Evolutionary conservation across 2,888 invertebrate species (phyloP).

Genomic region (Ophioninae sp.): DNA sequence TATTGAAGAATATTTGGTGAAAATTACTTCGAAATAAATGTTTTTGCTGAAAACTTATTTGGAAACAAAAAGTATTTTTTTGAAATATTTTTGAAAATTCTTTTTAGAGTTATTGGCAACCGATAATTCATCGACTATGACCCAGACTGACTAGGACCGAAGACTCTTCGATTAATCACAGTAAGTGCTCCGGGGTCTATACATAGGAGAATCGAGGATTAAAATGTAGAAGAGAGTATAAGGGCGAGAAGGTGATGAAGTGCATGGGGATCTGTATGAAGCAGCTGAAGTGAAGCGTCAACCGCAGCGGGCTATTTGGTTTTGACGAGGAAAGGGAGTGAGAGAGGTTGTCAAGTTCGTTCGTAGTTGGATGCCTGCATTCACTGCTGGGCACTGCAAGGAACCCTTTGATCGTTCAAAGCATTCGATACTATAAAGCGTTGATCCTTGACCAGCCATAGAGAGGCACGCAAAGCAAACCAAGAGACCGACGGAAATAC

Average conservation of each 20-base stretch:
- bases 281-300: slow-evolving; percentile 41
- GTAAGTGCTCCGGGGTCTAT: slow-evolving; percentile 6
- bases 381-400: slow-evolving; percentile 24
- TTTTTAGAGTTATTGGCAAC: not conserved
- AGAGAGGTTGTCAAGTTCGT: slow-evolving; percentile 28
- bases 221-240: not conserved
- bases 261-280: slow-evolving; percentile 7
- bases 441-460: slow-evolving; percentile 27
- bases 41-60: too few relatives aligned
- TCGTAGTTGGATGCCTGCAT: slow-evolving; percentile 36
- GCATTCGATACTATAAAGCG: slow-evolving; percentile 42
- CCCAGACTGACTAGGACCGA: not conserved
- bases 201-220: slow-evolving; percentile 18
- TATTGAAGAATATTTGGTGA: too few relatives aligned
- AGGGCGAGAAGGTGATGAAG: slow-evolving; percentile 15
- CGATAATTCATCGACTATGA: slow-evolving; percentile 9
- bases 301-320: slow-evolving; percentile 36
- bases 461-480: not conserved
- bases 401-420: slow-evolving; percentile 49
- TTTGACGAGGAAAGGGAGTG: slow-evolving; percentile 13
- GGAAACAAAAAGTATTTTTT: too few relatives aligned
- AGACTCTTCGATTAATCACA: slow-evolving; percentile 8
- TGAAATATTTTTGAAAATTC: not conserved
- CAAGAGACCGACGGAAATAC: not conserved
- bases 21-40: too few relatives aligned